Evolutionary conservation across 64 coral and sea anemone genomes (phyloP).

Genomic region (Catalaphyllia jardinei): DNA sequence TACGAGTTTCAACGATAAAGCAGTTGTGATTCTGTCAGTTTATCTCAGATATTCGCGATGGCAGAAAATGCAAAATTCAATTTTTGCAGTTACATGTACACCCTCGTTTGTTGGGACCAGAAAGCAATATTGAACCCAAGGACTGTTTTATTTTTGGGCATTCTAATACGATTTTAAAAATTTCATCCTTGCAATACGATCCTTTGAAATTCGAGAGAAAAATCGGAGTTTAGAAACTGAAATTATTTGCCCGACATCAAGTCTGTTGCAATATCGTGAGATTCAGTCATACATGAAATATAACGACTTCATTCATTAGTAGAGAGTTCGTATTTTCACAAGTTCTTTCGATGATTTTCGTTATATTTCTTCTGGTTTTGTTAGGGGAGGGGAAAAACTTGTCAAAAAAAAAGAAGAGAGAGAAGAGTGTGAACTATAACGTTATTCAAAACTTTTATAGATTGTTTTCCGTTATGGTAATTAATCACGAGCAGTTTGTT

Average conservation of each 20-base stretch:
- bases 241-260: background rate
- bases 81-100: background rate
- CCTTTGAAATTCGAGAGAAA: background rate
- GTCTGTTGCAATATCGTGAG: background rate
- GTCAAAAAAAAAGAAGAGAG: too few relatives aligned
- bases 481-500: background rate
- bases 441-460: too few relatives aligned
- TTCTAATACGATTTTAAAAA: background rate
- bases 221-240: background rate
- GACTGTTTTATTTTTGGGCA: background rate
- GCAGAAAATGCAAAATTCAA: background rate
- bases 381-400: too few relatives aligned
- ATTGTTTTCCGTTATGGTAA: too few relatives aligned
- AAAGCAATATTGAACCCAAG: background rate
- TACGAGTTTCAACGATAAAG: background rate
- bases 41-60: background rate
- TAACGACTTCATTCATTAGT: background rate
- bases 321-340: background rate
- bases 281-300: background rate
- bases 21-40: background rate
- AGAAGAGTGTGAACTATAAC: too few relatives aligned
- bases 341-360: background rate
- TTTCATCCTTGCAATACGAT: background rate
- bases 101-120: background rate
- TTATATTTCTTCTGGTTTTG: background rate